These are phyloP conservation scores for Manis crassicaudata DNA, from an alignment of 2,797 vertebrate species.

Conservation along the genomic window DNA sequence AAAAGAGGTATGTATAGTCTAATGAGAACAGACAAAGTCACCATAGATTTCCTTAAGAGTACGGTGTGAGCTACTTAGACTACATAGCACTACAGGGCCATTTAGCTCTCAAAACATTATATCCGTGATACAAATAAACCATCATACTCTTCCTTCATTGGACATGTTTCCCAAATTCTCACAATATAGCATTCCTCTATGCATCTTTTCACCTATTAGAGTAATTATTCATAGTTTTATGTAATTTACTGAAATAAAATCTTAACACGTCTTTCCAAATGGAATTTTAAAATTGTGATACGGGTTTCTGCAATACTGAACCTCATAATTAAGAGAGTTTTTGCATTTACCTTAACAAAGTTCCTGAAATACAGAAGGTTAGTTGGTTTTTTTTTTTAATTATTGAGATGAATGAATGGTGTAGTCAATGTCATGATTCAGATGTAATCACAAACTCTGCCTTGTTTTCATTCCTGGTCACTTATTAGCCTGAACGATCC, in stretches of 20 bases:
- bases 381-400: background rate
- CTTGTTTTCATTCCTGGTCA: background rate
- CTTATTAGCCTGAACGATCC: background rate
- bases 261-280: background rate
- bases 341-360: background rate
- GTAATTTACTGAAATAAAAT: constrained; percentile 12
- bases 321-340: background rate
- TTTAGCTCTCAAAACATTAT: background rate
- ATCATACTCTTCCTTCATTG: background rate
- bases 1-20: background rate
- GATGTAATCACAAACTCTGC: background rate
- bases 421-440: background rate
- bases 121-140: too few species aligned
- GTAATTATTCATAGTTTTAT: background rate
- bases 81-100: background rate
- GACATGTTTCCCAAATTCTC: background rate
- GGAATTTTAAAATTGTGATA: background rate
- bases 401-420: background rate
- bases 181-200: background rate
- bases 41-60: background rate
- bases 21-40: background rate
- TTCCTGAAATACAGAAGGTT: background rate
- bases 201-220: background rate
- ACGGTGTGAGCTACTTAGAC: fast-evolving
- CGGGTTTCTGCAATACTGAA: background rate